These are phyloP conservation scores for Rhopalosiphum padi DNA, from an alignment of 1,140 invertebrate genomes.

Conservation along the genomic window DNA sequence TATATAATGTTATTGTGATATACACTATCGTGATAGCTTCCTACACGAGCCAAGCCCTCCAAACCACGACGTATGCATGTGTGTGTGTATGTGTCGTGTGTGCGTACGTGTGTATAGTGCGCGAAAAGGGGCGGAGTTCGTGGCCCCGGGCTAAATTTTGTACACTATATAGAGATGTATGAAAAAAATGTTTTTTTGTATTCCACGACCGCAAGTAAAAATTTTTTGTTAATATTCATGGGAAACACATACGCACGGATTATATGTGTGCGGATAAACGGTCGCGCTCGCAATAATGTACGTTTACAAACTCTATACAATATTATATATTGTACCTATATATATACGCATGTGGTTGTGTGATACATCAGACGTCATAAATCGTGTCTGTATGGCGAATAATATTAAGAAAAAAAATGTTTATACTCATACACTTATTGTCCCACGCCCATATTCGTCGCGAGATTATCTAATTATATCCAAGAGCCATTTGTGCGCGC, in stretches of 20 bases:
- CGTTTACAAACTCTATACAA: not conserved
- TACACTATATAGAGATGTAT: not conserved
- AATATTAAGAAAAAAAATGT: not conserved
- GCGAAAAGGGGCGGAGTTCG: not conserved
- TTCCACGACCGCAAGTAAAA: not conserved
- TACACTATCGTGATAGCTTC: not conserved
- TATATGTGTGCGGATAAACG: not conserved
- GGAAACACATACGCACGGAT: not conserved
- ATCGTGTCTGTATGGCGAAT: not conserved
- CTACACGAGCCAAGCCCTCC: not conserved
- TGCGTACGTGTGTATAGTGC: not conserved
- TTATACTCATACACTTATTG: not conserved
- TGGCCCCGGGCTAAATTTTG: not conserved
- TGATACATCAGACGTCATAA: conserved; percentile 10
- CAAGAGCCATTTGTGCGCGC: not conserved
- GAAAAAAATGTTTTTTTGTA: not conserved
- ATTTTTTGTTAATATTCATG: conserved; percentile 7
- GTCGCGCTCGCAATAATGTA: not conserved
- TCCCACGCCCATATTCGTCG: conserved; percentile 13
- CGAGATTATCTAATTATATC: conserved; percentile 17
- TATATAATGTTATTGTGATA: conserved; percentile 1
- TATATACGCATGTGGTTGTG: not conserved
- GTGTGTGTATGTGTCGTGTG: too few relatives aligned
- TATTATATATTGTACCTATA: not conserved
- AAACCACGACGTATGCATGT: not conserved